phyloP scores from a whole-genome alignment of 2,113 vertebrate genomes.

The Chlorodrepanis virens region DNA sequence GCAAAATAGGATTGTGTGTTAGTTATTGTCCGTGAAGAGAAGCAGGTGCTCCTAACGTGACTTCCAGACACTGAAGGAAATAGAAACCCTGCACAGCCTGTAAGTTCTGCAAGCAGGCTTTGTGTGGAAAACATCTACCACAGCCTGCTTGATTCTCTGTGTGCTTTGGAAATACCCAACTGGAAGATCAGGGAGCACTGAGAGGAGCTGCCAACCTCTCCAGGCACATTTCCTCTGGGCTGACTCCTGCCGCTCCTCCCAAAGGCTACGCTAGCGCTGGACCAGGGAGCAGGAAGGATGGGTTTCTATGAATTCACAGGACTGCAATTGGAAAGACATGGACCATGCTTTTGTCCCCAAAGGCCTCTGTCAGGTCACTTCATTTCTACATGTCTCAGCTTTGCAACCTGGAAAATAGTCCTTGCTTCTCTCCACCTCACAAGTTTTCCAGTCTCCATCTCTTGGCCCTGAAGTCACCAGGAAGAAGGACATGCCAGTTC shows the following conservation, averaged over 20 bases:
- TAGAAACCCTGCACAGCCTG: background rate
- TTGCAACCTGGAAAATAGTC: background rate
- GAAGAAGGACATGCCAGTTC: background rate
- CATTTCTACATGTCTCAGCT: background rate
- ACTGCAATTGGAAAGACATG: background rate
- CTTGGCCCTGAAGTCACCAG: background rate
- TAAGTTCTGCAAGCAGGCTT: background rate
- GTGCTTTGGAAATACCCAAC: background rate
- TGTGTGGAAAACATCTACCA: background rate
- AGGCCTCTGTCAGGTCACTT: background rate
- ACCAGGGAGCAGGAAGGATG: background rate
- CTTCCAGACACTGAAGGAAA: background rate
- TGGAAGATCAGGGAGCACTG: background rate
- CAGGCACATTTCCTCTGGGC: rapidly evolving
- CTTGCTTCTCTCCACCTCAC: background rate
- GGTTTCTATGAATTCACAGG: rapidly evolving
- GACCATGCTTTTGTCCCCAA: background rate
- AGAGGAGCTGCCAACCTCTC: background rate
- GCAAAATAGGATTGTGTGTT: background rate
- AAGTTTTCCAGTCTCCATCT: background rate
- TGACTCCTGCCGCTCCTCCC: background rate
- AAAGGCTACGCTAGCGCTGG: rapidly evolving
- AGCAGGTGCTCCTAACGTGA: background rate
- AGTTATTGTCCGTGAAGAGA: background rate
- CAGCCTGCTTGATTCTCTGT: background rate